phyloP scores from a whole-genome alignment of 2,113 vertebrate genomes.

The Corythoichthys intestinalis region DNA sequence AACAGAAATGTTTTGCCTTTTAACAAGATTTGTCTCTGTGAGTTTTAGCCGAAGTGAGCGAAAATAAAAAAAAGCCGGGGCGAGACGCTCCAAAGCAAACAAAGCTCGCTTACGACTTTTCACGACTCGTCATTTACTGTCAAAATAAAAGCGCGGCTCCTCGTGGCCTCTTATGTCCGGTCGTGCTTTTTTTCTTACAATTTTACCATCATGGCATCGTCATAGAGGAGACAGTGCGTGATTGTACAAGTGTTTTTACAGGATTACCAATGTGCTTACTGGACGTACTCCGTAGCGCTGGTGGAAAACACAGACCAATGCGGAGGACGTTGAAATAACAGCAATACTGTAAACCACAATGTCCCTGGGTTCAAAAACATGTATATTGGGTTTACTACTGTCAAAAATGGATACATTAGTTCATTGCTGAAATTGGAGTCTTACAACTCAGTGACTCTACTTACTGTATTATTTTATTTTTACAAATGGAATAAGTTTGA shows the following conservation, averaged over 20 bases:
- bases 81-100: slow-evolving; percentile 55
- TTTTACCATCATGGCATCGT: slow-evolving; percentile 44
- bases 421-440: no score
- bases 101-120: slow-evolving; percentile 52
- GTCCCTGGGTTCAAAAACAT: background rate
- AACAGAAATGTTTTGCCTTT: slow-evolving; percentile 65
- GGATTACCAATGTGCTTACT: slow-evolving; percentile 67
- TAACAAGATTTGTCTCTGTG: slow-evolving; percentile 62
- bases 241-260: slow-evolving; percentile 70
- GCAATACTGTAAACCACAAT: slow-evolving; percentile 1
- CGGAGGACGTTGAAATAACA: slow-evolving; percentile 3
- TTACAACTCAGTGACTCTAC: no score
- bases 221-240: slow-evolving; percentile 43
- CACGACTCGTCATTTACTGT: slow-evolving; percentile 57
- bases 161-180: slow-evolving; percentile 59
- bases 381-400: background rate
- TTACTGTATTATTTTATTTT: no score
- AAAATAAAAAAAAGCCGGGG: slow-evolving; percentile 52
- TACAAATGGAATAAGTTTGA: no score
- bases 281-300: slow-evolving; percentile 31
- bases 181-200: slow-evolving; percentile 10
- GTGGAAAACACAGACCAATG: slow-evolving; percentile 43
- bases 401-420: background rate
- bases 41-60: slow-evolving; percentile 59
- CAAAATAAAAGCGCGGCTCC: slow-evolving; percentile 50